Evolutionary conservation across 2,797 vertebrate genomes (phyloP), one percentile per base, ranked within the genome.

Genomic region (Staurois parvus): DNA sequence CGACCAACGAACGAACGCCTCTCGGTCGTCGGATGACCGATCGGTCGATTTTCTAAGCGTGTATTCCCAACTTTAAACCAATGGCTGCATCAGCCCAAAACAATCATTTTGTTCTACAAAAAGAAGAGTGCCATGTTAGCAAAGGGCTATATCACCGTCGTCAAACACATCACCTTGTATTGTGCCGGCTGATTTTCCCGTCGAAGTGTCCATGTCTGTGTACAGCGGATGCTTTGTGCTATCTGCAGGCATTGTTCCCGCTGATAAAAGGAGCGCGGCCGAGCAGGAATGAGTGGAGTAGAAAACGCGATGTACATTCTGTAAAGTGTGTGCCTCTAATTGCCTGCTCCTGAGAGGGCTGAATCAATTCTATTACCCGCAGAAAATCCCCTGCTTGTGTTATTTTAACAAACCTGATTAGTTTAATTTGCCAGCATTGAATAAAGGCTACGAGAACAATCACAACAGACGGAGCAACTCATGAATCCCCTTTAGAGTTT

Each of bases 391-490:
- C 72, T n/a, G 34, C 81, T 19, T 52, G 56, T n/a, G 72, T 29
- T 59, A 48, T 75, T 67, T 28, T 45, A 74, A 67, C 59, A 83
- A 83, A 83, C 62, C 81, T 75, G 81, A 83, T 83, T 83, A 83
- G 29, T 66, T 75, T 83, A 66, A 83, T 67, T 75, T 74, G 59
- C 59, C 59, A 75, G 64, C 72, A 74, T 66, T 75, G 40, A 83
- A 67, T 83, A 67, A 37, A 82, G 42, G 56, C 72, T 42, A 26
- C 42, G 66, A 66, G 34, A 75, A 75, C 72, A 75, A 75, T 75
- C 59, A 28, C 26, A 68, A 64, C 40, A 32, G 28, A 15, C 30
- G 5, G 28, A 48, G 37, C 56, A 75, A 10, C 56, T 75, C 66
- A 75, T 67, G 37, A 82, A 42, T 79, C 40, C 77, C 42, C 59